Base-by-base conservation (phyloP, 2,113 vertebrate genomes). In the Seriola aureovittata region DNA sequence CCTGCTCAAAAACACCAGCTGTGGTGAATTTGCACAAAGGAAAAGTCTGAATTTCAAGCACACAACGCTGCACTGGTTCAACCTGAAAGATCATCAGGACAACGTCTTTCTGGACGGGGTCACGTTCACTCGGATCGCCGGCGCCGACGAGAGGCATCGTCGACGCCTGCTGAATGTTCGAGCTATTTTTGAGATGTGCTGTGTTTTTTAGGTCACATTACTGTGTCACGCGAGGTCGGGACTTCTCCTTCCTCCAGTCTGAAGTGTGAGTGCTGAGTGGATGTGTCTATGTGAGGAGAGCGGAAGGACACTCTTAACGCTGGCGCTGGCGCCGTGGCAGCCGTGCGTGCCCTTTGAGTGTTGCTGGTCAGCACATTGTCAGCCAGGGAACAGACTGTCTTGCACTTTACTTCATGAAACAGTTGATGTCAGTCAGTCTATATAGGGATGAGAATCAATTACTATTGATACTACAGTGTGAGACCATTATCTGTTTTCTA, bases 161-260 rank as follows among this genome's bases (percentile, higher is more conserved):
- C 9, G 0, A 38, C 38, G 25, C 36, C 16, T 2, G 52, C 67
- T 40, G 38, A 38, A 8, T 34, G 25, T 29, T 25, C 17, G 1
- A 32, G 60, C 60, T 86, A 62, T 86, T 80, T 88, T 70, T 44
- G 75, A 80, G 44, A 21, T 36, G 40, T 2, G 62, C 55, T 59
- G 55, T 32, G 40, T 76, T 75, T 75, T 80, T 80, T 71, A 46
- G 77, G 73, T 85, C 81, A 66, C 74, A 5, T 65, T 67, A 25
- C 50, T 69, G 76, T 60, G 65, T 19, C 57, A 3, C 63, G 17
- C 62, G 21, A 87, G 89, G 81, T 84, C 42, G 21, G 79, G 48
- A 85, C 88, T 80, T 88, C 75, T 78, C 8, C 44, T 85, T 85
- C 84, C 86, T 85, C 38, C 13, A 0, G 52, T 85, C 71, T 85